Base-by-base conservation (phyloP, 2,888 invertebrate species). In the Stegophylla sp. region DNA sequence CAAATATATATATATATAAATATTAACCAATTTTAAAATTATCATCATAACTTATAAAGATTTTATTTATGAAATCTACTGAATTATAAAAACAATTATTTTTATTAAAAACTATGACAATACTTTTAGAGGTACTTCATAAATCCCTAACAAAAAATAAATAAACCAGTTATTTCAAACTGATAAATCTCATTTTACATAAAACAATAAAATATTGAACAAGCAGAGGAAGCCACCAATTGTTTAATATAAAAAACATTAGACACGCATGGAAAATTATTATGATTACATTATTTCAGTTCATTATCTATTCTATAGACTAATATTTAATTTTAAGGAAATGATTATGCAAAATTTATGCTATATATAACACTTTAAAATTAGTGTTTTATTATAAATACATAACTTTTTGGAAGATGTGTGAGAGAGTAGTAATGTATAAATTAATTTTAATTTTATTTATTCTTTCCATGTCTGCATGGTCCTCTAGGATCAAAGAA, bases 401-500 rank as follows among this genome's bases (percentile, higher is more conserved):
- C 13, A 45, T 15, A 51, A 43, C 15, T 72, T 2, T 64, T 26
- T 56, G 26, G 17, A 53, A 43, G 0, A 17, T 56, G 26, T 17
- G 13, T 23, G 48, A n/a, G 15, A 48, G 12, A 56, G 12, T 12
- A 41, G 69, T 34, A 17, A 77, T 67, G 77, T 48, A 9, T 59
- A 77, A 15, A 20, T 67, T 67, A 20, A 48, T 77, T 45, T 67
- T 67, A 59, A 45, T 79, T 63, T 43, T 79, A 63, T 48, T 20
- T 7, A 3, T 23, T 17, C 3, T 71, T 34, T 51, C 17, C 23
- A 10, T 41, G 4, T 20, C 43, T 34, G 59, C 13, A 43, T 17
- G 20, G 28, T 41, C 43, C 26, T 71, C 77, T 3, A 75, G 84
- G 20, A 79, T 84, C 43, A 83, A 82, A 17, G 84, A 84, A 77